phyloP scores from a whole-genome alignment of 2,113 vertebrate genomes.

The Corvus hawaiiensis region DNA sequence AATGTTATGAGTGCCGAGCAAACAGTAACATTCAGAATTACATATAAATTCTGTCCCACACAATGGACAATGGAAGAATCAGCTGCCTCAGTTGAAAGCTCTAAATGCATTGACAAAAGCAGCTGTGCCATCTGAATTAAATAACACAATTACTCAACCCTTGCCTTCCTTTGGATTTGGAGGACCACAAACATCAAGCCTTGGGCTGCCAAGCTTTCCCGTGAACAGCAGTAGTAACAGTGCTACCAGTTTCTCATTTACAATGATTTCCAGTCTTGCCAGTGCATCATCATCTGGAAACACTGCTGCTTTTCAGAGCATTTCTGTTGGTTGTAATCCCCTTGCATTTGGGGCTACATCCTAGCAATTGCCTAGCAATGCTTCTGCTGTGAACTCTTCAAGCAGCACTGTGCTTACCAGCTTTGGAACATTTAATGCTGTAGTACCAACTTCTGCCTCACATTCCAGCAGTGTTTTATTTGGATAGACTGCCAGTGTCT shows the following conservation, averaged over 20 bases:
- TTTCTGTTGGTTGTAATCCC: background rate
- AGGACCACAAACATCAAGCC: constrained; percentile 40
- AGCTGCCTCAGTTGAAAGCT: constrained; percentile 77
- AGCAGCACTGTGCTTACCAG: background rate
- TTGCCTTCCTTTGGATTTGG: constrained; percentile 67
- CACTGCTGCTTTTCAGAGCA: constrained; percentile 46
- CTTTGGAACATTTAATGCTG: constrained; percentile 5
- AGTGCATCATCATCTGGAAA: constrained; percentile 5
- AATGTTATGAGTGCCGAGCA: constrained; percentile 76
- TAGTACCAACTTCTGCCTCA: background rate
- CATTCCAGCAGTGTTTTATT: background rate
- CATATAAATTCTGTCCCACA: constrained; percentile 74
- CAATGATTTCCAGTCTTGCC: constrained; percentile 51
- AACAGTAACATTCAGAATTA: constrained; percentile 79
- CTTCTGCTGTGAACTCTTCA: constrained; percentile 10
- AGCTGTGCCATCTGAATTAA: constrained; percentile 76
- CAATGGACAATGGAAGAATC: constrained; percentile 75
- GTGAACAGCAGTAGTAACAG: constrained; percentile 4
- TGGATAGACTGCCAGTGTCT: constrained; percentile 2
- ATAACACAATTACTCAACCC: constrained; percentile 46
- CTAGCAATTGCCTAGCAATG: background rate
- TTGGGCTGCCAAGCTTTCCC: constrained; percentile 74
- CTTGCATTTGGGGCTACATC: constrained; percentile 17
- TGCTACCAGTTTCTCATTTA: constrained; percentile 73
- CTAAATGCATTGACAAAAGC: constrained; percentile 72